Percentiles rank a stretch among this genome's conserved stretches.
Conservation (phyloP, 2,888 invertebrate species). For the Timema podura region DNA sequence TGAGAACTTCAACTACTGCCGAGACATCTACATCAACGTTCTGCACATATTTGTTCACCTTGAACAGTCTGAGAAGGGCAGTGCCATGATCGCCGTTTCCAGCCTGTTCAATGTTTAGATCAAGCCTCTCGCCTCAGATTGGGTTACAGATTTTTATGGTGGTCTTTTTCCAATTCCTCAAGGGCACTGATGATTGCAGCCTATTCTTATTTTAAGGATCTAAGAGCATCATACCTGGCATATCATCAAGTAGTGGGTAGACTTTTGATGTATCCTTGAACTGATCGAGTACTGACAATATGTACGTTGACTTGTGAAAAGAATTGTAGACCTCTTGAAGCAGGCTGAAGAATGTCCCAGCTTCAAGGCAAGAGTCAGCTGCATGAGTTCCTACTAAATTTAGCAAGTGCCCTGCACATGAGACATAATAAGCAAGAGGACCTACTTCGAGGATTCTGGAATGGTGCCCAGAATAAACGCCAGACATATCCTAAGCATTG, state of each 20-base stretch:
- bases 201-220: background rate
- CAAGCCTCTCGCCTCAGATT: background rate
- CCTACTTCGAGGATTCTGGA: background rate
- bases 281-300: background rate
- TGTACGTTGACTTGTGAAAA: background rate
- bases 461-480: conserved; percentile 12
- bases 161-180: conserved; percentile 9
- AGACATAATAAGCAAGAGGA: conserved; percentile 6
- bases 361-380: conserved; percentile 9
- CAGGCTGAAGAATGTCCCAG: background rate
- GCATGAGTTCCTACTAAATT: conserved; percentile 6
- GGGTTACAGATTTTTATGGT: background rate
- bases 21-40: background rate
- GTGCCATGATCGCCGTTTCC: background rate
- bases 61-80: background rate
- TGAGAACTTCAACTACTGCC: background rate
- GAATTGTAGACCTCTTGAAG: background rate
- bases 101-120: conserved; percentile 8
- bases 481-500: background rate
- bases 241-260: background rate
- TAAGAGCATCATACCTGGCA: conserved; percentile 1
- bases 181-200: background rate
- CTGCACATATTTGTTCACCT: background rate
- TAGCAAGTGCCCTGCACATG: background rate
- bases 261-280: conserved; percentile 5